Evolutionary conservation across 2,113 vertebrate species (phyloP).

Genomic region (Poecilia latipinna): DNA sequence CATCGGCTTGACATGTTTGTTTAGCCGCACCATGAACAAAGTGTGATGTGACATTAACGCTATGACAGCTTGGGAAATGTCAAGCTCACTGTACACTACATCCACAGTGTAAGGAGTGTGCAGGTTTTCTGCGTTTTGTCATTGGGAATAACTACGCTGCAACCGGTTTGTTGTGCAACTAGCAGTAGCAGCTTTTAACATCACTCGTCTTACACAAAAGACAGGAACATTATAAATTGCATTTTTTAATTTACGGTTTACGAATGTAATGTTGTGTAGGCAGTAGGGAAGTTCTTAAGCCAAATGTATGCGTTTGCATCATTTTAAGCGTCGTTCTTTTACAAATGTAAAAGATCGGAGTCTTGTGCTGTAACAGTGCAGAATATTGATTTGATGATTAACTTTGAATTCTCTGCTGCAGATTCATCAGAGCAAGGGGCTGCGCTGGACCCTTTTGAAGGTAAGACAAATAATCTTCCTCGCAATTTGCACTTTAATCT

Average conservation of each 20-base stretch:
- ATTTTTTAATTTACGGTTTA: not conserved
- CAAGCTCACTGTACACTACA: not conserved
- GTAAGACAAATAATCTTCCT: slow-evolving; percentile 55
- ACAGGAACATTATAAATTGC: not conserved
- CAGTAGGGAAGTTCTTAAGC: not conserved
- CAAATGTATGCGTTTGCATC: not conserved
- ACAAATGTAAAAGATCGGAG: not conserved
- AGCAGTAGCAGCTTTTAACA: not conserved
- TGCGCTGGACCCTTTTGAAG: slow-evolving; percentile 63
- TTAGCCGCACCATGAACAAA: slow-evolving; percentile 27
- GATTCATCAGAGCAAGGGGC: slow-evolving; percentile 59
- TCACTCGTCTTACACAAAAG: not conserved
- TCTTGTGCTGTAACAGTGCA: not conserved
- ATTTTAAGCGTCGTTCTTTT: not conserved
- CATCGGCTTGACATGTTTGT: slow-evolving; percentile 57
- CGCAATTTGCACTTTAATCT: not conserved
- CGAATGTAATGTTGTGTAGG: not conserved
- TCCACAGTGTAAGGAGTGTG: not conserved
- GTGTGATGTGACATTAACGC: slow-evolving; percentile 35
- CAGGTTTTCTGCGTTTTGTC: not conserved
- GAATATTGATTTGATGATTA: slow-evolving; percentile 2
- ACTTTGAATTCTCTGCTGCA: slow-evolving; percentile 49
- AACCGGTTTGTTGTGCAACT: not conserved
- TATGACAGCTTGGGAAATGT: not conserved
- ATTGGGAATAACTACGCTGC: not conserved